Evolutionary conservation across 2,113 vertebrate genomes (phyloP).

Genomic region (Thinocorus orbignyianus): DNA sequence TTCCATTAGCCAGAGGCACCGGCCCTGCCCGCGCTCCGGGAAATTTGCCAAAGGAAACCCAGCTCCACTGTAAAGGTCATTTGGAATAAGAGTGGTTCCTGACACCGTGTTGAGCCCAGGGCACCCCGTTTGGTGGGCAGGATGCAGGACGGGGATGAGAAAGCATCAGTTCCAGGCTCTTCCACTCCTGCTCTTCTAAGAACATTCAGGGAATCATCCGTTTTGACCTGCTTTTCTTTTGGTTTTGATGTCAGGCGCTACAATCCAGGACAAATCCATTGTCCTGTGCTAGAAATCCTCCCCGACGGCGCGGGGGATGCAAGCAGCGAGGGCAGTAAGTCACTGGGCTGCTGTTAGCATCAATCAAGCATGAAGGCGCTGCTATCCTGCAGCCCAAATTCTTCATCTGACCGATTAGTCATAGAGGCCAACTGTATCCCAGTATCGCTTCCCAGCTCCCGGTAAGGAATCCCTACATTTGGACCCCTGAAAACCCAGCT

Average conservation of each 20-base stretch:
- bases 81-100: not conserved
- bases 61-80: constrained; percentile 9
- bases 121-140: not conserved
- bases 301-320: not conserved
- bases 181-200: not conserved
- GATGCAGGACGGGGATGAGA: not conserved
- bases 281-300: constrained; percentile 22
- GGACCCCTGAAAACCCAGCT: not conserved
- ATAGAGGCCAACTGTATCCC: constrained; percentile 36
- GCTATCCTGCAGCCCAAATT: constrained; percentile 40
- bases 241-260: not conserved
- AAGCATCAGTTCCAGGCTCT: not conserved
- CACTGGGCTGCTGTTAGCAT: constrained; percentile 52
- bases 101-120: not conserved
- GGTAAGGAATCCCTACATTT: not conserved
- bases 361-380: constrained; percentile 58
- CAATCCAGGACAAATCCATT: constrained; percentile 46
- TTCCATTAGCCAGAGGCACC: not conserved
- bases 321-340: constrained; percentile 50
- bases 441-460: not conserved
- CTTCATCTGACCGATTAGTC: constrained; percentile 65
- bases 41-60: constrained; percentile 14
- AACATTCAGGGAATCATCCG: not conserved
- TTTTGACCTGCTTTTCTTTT: constrained; percentile 36
- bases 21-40: not conserved